A percentile compares a stretch with the other conserved stretches of the same genome.
phyloP scores from a whole-genome alignment of 2,113 vertebrate species.

The Anthoscopus minutus region DNA sequence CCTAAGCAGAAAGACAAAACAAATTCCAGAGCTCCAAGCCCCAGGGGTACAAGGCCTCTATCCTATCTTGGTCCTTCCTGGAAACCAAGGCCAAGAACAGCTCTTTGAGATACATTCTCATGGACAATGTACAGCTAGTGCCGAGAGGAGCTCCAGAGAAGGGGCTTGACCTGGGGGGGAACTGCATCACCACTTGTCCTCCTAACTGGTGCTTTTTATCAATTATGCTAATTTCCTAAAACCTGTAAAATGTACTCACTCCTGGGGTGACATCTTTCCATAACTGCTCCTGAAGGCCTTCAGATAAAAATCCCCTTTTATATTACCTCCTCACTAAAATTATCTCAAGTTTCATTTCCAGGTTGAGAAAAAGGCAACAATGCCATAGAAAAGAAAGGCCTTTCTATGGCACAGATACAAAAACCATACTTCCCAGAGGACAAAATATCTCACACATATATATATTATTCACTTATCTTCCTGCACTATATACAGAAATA shows the following conservation, averaged over 20 bases:
- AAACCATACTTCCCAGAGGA: not conserved
- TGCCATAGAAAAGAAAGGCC: not conserved
- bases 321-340: not conserved
- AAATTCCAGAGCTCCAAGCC: not conserved
- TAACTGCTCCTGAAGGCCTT: not conserved
- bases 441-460: not conserved
- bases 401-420: not conserved
- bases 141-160: fast-evolving
- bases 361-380: not conserved
- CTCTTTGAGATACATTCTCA: fast-evolving
- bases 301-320: not conserved
- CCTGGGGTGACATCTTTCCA: not conserved
- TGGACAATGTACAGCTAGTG: too few relatives aligned
- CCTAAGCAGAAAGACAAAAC: not conserved
- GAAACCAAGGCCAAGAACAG: too few relatives aligned
- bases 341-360: not conserved
- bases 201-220: not conserved
- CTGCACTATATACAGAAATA: not conserved
- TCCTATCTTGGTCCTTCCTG: not conserved
- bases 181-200: not conserved
- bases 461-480: not conserved
- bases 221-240: not conserved
- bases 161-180: not conserved
- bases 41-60: fast-evolving
- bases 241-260: too few relatives aligned